These are phyloP conservation scores for Lepidocyrtoides sp. DNA, from an alignment of 2,888 invertebrate species.

Conservation along the genomic window DNA sequence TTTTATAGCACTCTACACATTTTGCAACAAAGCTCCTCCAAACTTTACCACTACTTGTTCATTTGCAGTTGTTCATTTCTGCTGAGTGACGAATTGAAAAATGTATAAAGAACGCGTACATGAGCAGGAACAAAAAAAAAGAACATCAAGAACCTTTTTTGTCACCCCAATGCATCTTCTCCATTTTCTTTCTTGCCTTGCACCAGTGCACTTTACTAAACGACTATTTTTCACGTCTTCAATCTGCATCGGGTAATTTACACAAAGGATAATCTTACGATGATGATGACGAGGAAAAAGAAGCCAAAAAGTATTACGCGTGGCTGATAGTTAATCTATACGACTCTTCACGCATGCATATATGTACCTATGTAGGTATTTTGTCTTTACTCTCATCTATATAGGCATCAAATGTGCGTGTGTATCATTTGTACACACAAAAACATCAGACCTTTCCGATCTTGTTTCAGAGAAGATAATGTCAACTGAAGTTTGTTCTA, in stretches of 20 bases:
- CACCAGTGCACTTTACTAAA: conserved; percentile 55
- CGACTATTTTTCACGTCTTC: conserved; percentile 63
- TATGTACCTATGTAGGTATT: not conserved
- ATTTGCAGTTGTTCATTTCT: not conserved
- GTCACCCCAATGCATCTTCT: conserved; percentile 28
- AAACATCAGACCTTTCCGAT: not conserved
- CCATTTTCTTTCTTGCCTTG: conserved; percentile 27
- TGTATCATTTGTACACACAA: not conserved
- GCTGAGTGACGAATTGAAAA: conserved; percentile 48
- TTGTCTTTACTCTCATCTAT: too few species aligned
- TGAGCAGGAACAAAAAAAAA: conserved; percentile 39
- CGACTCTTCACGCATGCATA: not conserved
- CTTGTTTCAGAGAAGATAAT: not conserved
- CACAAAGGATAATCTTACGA: conserved; percentile 53
- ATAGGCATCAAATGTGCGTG: too few species aligned
- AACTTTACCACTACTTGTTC: not conserved
- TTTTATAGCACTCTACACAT: too few species aligned
- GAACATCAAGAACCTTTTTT: conserved; percentile 27
- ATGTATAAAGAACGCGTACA: not conserved
- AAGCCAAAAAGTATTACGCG: not conserved
- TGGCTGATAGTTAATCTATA: conserved; percentile 27
- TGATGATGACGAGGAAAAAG: not conserved
- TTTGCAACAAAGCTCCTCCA: too few species aligned
- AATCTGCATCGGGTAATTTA: conserved; percentile 69
- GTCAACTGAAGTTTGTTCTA: not conserved